Evolutionary conservation across 2,888 invertebrate genomes (phyloP).

Genomic region (Margaritifera margaritifera): DNA sequence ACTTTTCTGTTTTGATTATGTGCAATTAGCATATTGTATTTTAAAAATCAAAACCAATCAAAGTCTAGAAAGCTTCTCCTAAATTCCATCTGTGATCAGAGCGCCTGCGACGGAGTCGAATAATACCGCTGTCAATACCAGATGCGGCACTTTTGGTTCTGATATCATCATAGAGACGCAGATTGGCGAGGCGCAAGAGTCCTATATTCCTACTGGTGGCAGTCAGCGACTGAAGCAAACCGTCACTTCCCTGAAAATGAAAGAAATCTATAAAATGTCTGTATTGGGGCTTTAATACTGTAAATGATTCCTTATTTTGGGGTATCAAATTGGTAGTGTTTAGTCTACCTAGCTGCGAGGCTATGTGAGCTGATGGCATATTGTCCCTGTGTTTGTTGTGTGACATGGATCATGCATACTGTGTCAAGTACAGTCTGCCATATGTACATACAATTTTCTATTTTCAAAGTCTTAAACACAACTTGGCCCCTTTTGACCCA

Average conservation of each 20-base stretch:
- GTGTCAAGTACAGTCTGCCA: no score
- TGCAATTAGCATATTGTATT: neutral
- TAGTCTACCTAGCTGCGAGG: no score
- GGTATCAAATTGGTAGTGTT: no score
- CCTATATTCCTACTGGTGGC: slow-evolving; percentile 70
- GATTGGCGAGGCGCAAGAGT: slow-evolving; percentile 62
- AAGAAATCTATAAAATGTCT: neutral
- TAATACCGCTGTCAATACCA: slow-evolving; percentile 63
- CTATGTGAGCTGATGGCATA: no score
- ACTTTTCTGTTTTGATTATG: neutral
- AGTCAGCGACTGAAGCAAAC: slow-evolving; percentile 67
- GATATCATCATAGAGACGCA: slow-evolving; percentile 64
- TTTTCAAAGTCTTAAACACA: no score
- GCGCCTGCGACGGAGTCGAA: slow-evolving; percentile 67
- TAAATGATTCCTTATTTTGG: neutral
- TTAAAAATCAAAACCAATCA: neutral
- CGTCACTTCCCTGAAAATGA: slow-evolving; percentile 64
- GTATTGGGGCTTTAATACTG: neutral
- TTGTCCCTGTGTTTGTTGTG: no score
- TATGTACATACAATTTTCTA: no score
- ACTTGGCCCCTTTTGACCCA: no score
- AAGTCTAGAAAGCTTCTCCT: slow-evolving; percentile 60
- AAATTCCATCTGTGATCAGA: slow-evolving; percentile 69
- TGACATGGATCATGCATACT: no score
- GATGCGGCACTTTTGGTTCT: slow-evolving; percentile 66